A percentile compares a stretch with the other conserved stretches of the same genome.
phyloP scores from a whole-genome alignment of 2,888 invertebrate genomes.

The Therioaphis trifolii region DNA sequence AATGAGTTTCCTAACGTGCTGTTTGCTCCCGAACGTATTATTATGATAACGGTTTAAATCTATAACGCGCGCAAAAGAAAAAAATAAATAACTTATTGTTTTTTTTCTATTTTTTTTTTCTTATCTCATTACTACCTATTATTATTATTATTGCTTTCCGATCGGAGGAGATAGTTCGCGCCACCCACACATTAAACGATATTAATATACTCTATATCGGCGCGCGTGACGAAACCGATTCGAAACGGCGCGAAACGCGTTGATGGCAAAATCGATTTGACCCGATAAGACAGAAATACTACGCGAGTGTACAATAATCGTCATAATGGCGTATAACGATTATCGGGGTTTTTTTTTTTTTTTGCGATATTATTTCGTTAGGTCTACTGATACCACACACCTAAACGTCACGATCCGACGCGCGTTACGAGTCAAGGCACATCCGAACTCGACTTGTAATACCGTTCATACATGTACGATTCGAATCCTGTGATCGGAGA shows the following conservation, averaged over 20 bases:
- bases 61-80: background rate
- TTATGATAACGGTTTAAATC: background rate
- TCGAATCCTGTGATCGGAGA: too few relatives aligned
- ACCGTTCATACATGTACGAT: too few relatives aligned
- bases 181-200: background rate
- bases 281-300: constrained; percentile 7
- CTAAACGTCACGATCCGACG: too few relatives aligned
- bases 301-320: background rate
- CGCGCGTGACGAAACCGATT: background rate
- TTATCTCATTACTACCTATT: too few relatives aligned
- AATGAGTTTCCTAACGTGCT: too few relatives aligned
- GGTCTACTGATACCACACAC: background rate
- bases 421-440: too few relatives aligned
- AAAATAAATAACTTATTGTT: background rate
- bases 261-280: background rate
- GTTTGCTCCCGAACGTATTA: too few relatives aligned
- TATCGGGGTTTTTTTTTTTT: background rate
- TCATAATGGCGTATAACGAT: background rate
- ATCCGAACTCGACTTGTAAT: too few relatives aligned
- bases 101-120: background rate
- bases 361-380: background rate
- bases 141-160: too few relatives aligned
- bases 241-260: background rate
- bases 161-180: background rate
- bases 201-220: background rate